Evolutionary conservation across 2,888 invertebrate species (phyloP).

Genomic region (Tuta absoluta): DNA sequence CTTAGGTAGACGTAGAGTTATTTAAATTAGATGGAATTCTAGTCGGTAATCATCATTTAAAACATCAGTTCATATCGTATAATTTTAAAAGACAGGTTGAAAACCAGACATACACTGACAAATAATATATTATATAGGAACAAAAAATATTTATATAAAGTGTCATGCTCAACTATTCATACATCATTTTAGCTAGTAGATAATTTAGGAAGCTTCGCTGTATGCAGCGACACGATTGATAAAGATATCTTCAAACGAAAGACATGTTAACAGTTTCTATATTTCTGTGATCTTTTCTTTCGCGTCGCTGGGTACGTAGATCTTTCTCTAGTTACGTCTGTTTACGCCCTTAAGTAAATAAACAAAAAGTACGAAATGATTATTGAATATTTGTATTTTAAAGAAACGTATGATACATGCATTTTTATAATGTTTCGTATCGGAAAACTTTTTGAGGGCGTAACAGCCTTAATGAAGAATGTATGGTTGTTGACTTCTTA

Average conservation of each 20-base stretch:
- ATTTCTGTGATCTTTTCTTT: no score
- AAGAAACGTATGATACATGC: no score
- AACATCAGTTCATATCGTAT: background rate
- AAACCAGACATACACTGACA: background rate
- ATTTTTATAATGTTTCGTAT: background rate
- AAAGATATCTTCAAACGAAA: background rate
- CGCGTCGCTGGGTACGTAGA: no score
- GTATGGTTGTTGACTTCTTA: slow-evolving; percentile 76
- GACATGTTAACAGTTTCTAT: background rate
- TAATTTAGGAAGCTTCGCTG: background rate
- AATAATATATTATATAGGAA: background rate
- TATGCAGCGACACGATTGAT: slow-evolving; percentile 22
- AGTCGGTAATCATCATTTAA: slow-evolving; percentile 1
- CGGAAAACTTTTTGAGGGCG: background rate
- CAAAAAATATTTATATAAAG: slow-evolving; percentile 26
- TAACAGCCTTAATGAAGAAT: slow-evolving; percentile 43
- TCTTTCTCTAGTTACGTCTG: no score
- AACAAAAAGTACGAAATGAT: no score
- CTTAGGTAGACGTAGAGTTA: slow-evolving; percentile 21
- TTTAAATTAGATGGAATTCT: slow-evolving; percentile 8
- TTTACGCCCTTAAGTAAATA: no score
- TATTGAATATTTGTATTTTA: no score
- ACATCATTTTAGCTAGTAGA: slow-evolving; percentile 21
- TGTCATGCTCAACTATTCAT: slow-evolving; percentile 61
- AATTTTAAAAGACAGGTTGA: slow-evolving; percentile 6